Conservation (phyloP, 2,113 vertebrate genomes). For the Podarcis cretensis region DNA sequence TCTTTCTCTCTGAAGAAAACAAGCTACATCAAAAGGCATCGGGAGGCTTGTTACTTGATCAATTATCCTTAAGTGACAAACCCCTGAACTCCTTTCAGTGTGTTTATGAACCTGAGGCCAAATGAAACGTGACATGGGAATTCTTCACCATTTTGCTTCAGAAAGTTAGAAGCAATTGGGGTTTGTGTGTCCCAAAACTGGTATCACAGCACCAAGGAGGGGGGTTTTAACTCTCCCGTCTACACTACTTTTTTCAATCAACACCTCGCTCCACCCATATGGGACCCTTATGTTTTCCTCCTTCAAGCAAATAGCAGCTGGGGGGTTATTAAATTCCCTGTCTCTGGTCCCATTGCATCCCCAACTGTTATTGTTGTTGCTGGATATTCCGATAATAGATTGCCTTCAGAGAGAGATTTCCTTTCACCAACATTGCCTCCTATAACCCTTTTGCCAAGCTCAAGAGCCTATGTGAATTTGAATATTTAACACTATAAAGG, state of each 20-base stretch:
- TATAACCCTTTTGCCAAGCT: neutral
- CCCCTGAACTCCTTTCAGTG: neutral
- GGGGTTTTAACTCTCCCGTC: neutral
- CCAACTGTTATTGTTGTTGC: too few relatives aligned
- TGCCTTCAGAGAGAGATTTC: neutral
- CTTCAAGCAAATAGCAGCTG: too few relatives aligned
- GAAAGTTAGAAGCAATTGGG: neutral
- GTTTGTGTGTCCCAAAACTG: neutral
- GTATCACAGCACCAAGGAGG: neutral
- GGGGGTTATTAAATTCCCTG: neutral
- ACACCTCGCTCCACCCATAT: too few relatives aligned
- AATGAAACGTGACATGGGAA: neutral
- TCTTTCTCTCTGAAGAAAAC: conserved; percentile 11
- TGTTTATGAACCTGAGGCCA: neutral
- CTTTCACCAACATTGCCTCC: neutral
- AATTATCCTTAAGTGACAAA: neutral
- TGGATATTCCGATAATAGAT: too few relatives aligned
- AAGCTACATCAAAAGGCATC: neutral
- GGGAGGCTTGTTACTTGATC: neutral
- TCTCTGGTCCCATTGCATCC: too few relatives aligned
- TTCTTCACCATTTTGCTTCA: neutral
- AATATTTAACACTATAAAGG: neutral
- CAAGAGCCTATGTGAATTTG: neutral
- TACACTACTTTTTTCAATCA: neutral
- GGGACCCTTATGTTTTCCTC: neutral